Evolutionary conservation across 1,140 invertebrate genomes (phyloP), one percentile per base, ranked within the genome.

Genomic region (Drosophila funebris): DNA sequence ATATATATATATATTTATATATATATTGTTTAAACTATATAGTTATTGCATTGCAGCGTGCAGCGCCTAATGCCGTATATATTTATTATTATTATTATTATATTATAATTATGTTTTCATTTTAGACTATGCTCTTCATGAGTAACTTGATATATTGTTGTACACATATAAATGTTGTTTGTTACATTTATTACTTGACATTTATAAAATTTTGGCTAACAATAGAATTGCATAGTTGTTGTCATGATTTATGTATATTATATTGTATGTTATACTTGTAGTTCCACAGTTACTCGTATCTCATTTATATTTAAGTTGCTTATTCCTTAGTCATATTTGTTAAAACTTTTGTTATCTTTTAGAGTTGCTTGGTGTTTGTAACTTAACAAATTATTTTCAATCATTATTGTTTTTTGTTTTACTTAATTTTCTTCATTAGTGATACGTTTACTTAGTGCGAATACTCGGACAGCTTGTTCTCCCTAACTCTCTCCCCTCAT

Each of bases 141-240:
- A 46, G 44, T 24, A 48, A 66, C 43, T 58, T 72, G 52, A 57
- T 66, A 53, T 84, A 61, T 27, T 57, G 75, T 76, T 76, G 81
- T 84, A 84, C 81, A 87, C 64, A 78, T 71, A 87, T 87, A 81
- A 87, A 85, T 87, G 29, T 67, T 52, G 66, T 33, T 18, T 61
- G 73, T 85, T 87, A 81, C 73, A 84, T 69, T 84, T 79, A 79
- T 81, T 85, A 85, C 81, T 85, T 85, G 81, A 87, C 82, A 87
- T 82, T 87, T 87, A 87, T 88, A 87, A 88, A 87, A 87, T 82
- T 88, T 87, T 88, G 83, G 83, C 83, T 87, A 87, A 88, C 83
- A 87, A 88, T 87, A 87, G 82, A 88, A 87, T 87, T 87, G 76
- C 83, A 88, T 87, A 87, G 71, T 87, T 56, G 20, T 82, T 78